Conservation (phyloP, 23 tunicate genomes). For the Trididemnum clinides region DNA sequence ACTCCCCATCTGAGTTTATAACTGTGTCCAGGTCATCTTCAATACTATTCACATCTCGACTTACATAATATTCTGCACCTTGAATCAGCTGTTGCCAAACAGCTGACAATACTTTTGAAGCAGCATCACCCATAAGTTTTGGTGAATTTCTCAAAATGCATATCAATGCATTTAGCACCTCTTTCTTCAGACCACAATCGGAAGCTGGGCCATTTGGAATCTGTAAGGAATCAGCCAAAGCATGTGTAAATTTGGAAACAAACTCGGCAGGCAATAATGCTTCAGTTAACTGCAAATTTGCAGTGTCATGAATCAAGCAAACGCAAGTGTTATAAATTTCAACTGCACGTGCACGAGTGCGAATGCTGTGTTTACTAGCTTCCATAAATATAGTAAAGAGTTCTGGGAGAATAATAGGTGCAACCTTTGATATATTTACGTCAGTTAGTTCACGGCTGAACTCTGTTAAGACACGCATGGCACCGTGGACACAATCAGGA, state of each 20-base stretch:
- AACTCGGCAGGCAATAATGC: conserved; percentile 35
- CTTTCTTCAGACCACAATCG: conserved; percentile 77
- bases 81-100: conserved; percentile 75
- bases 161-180: conserved; percentile 56
- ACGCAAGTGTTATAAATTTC: conserved; percentile 76
- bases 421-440: conserved; percentile 60
- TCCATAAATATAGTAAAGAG: conserved; percentile 58
- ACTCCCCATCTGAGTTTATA: conserved; percentile 84
- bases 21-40: conserved; percentile 64
- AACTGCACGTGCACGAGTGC: conserved; percentile 72
- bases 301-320: conserved; percentile 57
- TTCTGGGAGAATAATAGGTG: conserved; percentile 74
- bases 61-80: conserved; percentile 67
- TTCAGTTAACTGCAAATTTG: background rate
- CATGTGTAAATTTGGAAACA: conserved; percentile 60
- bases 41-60: conserved; percentile 53
- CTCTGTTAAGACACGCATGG: conserved; percentile 89
- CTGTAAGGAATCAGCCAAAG: conserved; percentile 51
- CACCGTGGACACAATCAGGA: conserved; percentile 70
- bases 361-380: conserved; percentile 44
- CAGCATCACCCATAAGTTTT: conserved; percentile 55
- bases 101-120: conserved; percentile 56
- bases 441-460: conserved; percentile 76
- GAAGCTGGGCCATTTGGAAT: conserved; percentile 64
- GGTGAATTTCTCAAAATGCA: conserved; percentile 52